Evolutionary conservation across 2,797 vertebrate species (phyloP).

Genomic region (Oceanodroma leucorhoa): DNA sequence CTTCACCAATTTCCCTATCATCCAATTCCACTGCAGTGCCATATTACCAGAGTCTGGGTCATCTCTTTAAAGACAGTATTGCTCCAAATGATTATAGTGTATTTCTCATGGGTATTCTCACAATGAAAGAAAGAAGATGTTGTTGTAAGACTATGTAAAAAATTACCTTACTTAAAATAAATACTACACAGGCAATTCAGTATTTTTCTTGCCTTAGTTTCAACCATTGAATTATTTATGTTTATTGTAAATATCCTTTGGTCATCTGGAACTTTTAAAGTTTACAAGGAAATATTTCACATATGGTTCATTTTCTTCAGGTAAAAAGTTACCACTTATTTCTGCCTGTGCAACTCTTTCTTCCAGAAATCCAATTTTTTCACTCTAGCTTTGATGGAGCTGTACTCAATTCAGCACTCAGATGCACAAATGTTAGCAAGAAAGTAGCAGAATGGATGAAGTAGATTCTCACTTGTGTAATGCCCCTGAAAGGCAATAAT

Average conservation of each 20-base stretch:
- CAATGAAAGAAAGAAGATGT: neutral
- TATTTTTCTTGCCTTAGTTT: neutral
- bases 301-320: neutral
- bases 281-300: neutral
- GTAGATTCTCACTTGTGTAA: neutral
- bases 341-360: neutral
- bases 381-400: neutral
- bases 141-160: neutral
- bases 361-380: neutral
- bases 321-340: neutral
- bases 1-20: neutral
- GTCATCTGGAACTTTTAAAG: neutral
- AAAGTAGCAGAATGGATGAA: neutral
- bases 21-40: neutral
- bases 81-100: neutral
- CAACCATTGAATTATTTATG: neutral
- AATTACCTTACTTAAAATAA: neutral
- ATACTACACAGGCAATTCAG: neutral
- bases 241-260: neutral
- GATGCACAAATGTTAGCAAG: neutral
- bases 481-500: neutral
- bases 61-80: neutral
- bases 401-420: neutral
- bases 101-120: neutral
- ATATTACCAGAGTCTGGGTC: neutral